Evolutionary conservation across 1,140 invertebrate genomes (phyloP).

Genomic region (Pygmarrhopalites habei): DNA sequence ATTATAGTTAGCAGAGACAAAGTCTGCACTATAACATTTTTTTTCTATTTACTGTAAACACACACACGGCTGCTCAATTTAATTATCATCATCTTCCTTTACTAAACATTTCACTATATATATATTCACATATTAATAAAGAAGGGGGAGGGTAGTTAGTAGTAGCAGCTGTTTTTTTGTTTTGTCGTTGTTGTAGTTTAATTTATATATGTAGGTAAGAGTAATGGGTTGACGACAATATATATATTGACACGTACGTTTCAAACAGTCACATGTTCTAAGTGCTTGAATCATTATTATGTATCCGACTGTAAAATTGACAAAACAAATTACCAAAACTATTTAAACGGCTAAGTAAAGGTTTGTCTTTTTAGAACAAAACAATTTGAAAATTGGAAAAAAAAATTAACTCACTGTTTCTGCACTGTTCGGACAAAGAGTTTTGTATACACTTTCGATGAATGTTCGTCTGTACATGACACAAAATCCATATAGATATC

Average conservation of each 20-base stretch:
- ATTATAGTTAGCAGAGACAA: too few relatives aligned
- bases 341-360: background rate
- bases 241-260: background rate
- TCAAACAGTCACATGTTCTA: background rate
- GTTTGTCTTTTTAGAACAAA: too few relatives aligned
- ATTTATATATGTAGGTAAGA: background rate
- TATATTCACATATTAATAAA: background rate
- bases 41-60: too few relatives aligned
- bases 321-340: constrained; percentile 5
- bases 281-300: background rate
- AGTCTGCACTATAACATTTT: too few relatives aligned
- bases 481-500: constrained; percentile 40
- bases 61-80: too few relatives aligned
- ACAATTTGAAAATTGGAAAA: constrained; percentile 13
- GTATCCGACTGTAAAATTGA: background rate
- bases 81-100: too few relatives aligned
- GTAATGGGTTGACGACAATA: background rate
- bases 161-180: constrained; percentile 1
- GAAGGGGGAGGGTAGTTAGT: background rate
- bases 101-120: too few relatives aligned
- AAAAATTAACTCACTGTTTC: constrained; percentile 51
- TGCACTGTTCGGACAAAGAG: constrained; percentile 53
- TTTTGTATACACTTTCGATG: constrained; percentile 52
- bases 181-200: background rate
- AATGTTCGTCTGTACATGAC: constrained; percentile 54